Percentiles rank a stretch among this genome's conserved stretches.
These are phyloP conservation scores for Lytechinus variegatus DNA, from an alignment of 35 echinoderm and acorn worm species.

Conservation along the genomic window DNA sequence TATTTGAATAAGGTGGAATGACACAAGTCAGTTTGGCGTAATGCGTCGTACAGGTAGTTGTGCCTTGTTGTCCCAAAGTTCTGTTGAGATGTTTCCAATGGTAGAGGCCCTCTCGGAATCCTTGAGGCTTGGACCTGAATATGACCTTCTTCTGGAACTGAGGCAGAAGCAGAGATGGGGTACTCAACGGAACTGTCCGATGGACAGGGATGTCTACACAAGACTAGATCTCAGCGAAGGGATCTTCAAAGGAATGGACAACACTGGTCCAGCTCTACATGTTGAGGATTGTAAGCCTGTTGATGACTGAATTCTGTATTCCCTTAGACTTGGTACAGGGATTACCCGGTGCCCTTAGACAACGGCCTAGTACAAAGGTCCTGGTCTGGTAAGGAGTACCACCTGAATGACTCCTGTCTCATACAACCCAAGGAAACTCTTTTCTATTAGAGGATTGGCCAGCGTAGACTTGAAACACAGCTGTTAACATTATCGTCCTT, in stretches of 20 bases:
- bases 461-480: background rate
- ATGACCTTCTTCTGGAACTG: background rate
- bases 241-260: background rate
- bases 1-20: background rate
- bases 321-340: too few species aligned
- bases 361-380: too few species aligned
- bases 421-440: background rate
- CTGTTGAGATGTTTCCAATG: background rate
- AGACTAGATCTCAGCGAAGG: background rate
- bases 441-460: background rate
- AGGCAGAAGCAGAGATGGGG: background rate
- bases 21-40: background rate
- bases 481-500: background rate
- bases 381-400: too few species aligned
- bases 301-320: too few species aligned
- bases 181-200: background rate
- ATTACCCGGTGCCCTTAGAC: too few species aligned
- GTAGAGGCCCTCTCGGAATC: background rate
- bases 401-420: too few species aligned
- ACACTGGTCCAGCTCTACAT: too few species aligned
- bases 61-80: background rate
- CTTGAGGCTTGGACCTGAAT: background rate
- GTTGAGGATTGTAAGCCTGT: too few species aligned
- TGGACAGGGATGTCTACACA: background rate
- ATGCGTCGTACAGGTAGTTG: background rate